phyloP scores from a whole-genome alignment of 2,888 invertebrate genomes.

The Patella depressa region DNA sequence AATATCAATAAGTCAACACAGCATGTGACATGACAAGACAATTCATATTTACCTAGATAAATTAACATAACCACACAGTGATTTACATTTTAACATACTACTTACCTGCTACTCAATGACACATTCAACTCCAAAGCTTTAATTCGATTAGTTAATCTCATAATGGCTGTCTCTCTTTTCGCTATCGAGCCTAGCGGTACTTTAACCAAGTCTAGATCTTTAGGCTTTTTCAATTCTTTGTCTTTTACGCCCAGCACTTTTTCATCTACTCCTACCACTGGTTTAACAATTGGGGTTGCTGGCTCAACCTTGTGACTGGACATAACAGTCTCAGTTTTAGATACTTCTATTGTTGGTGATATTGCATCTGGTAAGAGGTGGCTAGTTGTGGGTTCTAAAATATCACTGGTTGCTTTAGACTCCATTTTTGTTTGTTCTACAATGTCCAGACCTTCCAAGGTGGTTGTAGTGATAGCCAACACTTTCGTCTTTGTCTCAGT shows the following conservation, averaged over 20 bases:
- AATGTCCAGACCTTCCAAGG: not conserved
- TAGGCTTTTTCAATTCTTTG: not conserved
- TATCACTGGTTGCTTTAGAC: slow-evolving; percentile 5
- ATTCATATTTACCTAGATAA: too few relatives aligned
- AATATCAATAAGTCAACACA: too few relatives aligned
- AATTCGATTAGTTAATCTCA: slow-evolving; percentile 93
- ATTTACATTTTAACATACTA: not conserved
- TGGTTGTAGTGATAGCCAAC: slow-evolving; percentile 1
- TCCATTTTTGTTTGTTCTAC: slow-evolving; percentile 8
- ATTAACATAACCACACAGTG: too few relatives aligned
- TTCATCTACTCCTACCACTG: not conserved
- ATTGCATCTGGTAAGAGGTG: not conserved
- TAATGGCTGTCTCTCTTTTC: slow-evolving; percentile 74
- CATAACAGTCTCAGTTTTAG: not conserved
- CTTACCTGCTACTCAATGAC: slow-evolving; percentile 88
- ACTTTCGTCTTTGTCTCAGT: not conserved
- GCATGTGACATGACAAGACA: too few relatives aligned
- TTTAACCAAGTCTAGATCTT: slow-evolving; percentile 32
- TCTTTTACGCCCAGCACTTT: not conserved
- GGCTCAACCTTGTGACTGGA: not conserved
- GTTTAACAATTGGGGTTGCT: slow-evolving; percentile 8
- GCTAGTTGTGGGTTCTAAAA: slow-evolving; percentile 5
- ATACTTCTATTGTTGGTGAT: not conserved
- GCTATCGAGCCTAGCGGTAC: slow-evolving; percentile 34
- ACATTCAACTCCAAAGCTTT: slow-evolving; percentile 97